Conservation (phyloP, 2,888 invertebrate species). For the Euplagia quadripunctaria region DNA sequence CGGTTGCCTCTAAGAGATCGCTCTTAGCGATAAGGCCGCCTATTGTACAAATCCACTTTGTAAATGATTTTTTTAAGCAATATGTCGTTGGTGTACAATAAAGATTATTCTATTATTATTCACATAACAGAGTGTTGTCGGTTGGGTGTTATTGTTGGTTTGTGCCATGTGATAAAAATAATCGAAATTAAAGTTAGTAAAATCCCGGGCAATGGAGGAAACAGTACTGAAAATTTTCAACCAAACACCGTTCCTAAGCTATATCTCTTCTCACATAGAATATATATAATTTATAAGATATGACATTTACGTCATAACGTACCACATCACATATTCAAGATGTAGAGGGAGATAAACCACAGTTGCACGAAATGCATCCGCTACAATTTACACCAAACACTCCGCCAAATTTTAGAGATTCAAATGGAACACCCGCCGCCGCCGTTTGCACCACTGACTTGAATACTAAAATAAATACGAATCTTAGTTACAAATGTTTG, state of each 20-base stretch:
- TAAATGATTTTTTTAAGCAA: too few relatives aligned
- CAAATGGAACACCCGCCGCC: conserved; percentile 52
- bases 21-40: too few relatives aligned
- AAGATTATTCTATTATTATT: too few relatives aligned
- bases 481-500: conserved; percentile 47
- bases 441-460: conserved; percentile 46
- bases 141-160: too few relatives aligned
- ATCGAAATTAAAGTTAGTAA: not conserved
- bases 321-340: conserved; percentile 62
- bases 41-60: too few relatives aligned
- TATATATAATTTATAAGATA: conserved; percentile 34
- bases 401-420: conserved; percentile 57
- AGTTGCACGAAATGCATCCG: conserved; percentile 58
- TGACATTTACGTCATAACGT: conserved; percentile 55
- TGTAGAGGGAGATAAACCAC: conserved; percentile 61
- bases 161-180: too few relatives aligned
- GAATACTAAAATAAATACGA: conserved; percentile 57
- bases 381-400: conserved; percentile 67
- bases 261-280: not conserved
- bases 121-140: too few relatives aligned
- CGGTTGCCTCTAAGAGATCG: too few relatives aligned
- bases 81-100: too few relatives aligned
- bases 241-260: not conserved
- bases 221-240: not conserved
- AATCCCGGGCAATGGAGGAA: not conserved